Percentiles rank a stretch among this genome's conserved stretches.
These are phyloP conservation scores for Lithophane ornitopus DNA, from an alignment of 2,888 invertebrate species.

Conservation along the genomic window DNA sequence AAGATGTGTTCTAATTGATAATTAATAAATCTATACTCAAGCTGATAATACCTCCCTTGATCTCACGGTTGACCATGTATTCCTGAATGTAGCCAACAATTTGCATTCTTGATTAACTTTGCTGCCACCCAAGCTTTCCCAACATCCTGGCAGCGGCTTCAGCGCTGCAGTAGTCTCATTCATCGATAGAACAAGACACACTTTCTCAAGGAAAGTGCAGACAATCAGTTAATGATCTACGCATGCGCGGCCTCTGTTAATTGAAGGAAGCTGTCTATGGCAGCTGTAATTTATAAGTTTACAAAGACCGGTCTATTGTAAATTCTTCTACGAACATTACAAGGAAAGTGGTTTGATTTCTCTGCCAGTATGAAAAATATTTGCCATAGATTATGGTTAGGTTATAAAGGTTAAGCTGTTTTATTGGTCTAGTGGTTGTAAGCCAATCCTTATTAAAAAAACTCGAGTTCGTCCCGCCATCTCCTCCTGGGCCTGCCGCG, in stretches of 20 bases:
- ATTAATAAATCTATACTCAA: neutral
- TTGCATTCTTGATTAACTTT: conserved; percentile 19
- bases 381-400: too few species aligned
- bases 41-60: neutral
- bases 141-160: conserved; percentile 4
- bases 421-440: neutral
- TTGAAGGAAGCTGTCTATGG: conserved; percentile 20
- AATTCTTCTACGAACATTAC: neutral
- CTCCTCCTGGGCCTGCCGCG: neutral
- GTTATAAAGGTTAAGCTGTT: neutral
- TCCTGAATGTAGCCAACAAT: neutral
- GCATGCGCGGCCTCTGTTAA: conserved; percentile 12
- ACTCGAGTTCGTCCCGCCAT: neutral
- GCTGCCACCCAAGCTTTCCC: conserved; percentile 1
- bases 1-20: neutral
- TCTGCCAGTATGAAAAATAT: neutral
- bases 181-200: conserved; percentile 17
- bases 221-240: conserved; percentile 19
- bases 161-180: neutral
- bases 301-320: neutral
- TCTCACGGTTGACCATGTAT: neutral
- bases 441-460: neutral
- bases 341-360: neutral
- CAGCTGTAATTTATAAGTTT: conserved; percentile 17
- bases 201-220: conserved; percentile 42